phyloP scores from a whole-genome alignment of 2,797 vertebrate genomes.

The Setipinna tenuifilis region DNA sequence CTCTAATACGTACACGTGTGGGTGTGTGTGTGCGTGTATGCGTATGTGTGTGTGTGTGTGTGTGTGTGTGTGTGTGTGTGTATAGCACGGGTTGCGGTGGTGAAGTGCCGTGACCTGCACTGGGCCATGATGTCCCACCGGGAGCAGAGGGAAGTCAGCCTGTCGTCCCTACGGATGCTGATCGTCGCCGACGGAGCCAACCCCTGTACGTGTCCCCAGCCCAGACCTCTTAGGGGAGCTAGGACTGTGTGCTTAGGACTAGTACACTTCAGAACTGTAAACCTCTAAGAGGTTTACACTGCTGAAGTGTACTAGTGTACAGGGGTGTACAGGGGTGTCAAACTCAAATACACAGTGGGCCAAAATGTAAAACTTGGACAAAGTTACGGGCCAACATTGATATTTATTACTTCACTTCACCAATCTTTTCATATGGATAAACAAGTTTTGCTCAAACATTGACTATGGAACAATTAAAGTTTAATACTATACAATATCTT shows the following conservation, averaged over 20 bases:
- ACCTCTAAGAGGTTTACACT: background rate
- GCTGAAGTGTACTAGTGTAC: background rate
- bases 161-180: constrained; percentile 93
- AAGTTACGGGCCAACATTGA: no score
- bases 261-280: no score
- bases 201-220: constrained; percentile 84
- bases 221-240: no score
- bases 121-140: constrained; percentile 99
- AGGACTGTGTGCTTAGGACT: no score
- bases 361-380: no score
- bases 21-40: background rate
- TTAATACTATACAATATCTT: background rate
- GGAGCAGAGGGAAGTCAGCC: constrained; percentile 94
- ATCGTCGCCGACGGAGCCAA: constrained; percentile 97
- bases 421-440: no score
- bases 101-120: constrained; percentile 97
- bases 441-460: no score
- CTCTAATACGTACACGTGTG: no score
- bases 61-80: constrained; percentile 19
- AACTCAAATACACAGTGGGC: no score
- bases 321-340: no score
- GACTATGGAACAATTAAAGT: no score
- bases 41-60: background rate
- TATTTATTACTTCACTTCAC: no score
- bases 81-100: constrained; percentile 89